These are phyloP conservation scores for Itoplectis maculator DNA, from an alignment of 2,888 invertebrate species.

Conservation along the genomic window DNA sequence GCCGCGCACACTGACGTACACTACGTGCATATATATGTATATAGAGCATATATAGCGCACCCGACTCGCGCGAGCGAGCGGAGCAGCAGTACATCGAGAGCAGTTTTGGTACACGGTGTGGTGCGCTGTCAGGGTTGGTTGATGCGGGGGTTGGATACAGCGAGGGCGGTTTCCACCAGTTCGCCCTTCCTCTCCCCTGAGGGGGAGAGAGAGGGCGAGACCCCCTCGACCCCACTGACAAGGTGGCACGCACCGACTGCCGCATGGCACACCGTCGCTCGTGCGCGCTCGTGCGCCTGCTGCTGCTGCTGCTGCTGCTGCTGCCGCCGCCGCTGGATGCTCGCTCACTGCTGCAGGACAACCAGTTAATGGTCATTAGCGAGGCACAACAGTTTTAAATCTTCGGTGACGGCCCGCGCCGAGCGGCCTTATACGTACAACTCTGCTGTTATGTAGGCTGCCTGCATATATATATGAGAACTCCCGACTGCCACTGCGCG, in stretches of 20 bases:
- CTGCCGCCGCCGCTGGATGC: slow-evolving; percentile 13
- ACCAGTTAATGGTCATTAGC: slow-evolving; percentile 82
- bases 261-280: slow-evolving; percentile 55
- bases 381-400: slow-evolving; percentile 80
- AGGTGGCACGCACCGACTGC: slow-evolving; percentile 61
- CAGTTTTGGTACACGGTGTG: slow-evolving; percentile 57
- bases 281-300: slow-evolving; percentile 41
- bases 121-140: slow-evolving; percentile 64
- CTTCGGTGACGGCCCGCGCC: slow-evolving; percentile 73
- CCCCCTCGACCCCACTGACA: slow-evolving; percentile 34
- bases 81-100: slow-evolving; percentile 42
- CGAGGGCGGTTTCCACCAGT: slow-evolving; percentile 44
- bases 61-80: neutral
- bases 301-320: too few relatives aligned
- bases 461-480: slow-evolving; percentile 14
- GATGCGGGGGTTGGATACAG: slow-evolving; percentile 59
- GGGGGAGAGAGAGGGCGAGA: too few relatives aligned
- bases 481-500: slow-evolving; percentile 6
- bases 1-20: slow-evolving; percentile 62
- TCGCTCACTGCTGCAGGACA: slow-evolving; percentile 71
- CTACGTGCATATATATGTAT: too few relatives aligned
- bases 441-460: slow-evolving; percentile 4
- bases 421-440: slow-evolving; percentile 50
- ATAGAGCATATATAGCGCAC: too few relatives aligned
- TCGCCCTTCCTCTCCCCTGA: too few relatives aligned